Conservation (phyloP, 1,140 invertebrate genomes). For the Parapsyche elsis region DNA sequence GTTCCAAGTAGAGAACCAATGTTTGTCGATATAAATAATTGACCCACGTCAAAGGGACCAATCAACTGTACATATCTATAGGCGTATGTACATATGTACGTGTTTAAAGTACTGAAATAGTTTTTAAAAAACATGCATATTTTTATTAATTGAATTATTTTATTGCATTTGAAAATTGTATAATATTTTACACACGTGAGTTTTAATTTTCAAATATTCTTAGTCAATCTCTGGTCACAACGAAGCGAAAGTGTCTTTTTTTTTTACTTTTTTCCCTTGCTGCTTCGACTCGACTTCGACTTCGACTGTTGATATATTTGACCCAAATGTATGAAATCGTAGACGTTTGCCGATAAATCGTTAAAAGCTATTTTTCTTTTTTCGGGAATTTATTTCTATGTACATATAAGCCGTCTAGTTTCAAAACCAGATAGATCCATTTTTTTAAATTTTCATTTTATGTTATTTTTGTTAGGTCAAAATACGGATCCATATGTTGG, state of each 20-base stretch:
- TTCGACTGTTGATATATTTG: conserved; percentile 25
- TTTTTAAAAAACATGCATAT: not conserved
- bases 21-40: conserved; percentile 21
- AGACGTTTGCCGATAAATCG: conserved; percentile 29
- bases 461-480: too few relatives aligned
- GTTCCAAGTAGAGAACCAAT: not conserved
- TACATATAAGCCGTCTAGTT: too few relatives aligned
- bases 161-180: too few relatives aligned
- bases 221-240: not conserved
- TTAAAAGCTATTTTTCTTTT: conserved; percentile 25
- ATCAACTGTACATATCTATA: not conserved
- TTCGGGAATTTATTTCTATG: not conserved
- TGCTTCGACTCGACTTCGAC: not conserved
- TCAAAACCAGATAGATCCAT: too few relatives aligned
- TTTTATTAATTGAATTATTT: too few relatives aligned
- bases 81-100: not conserved
- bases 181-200: too few relatives aligned
- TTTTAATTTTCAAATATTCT: too few relatives aligned
- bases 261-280: conserved; percentile 4
- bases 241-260: not conserved
- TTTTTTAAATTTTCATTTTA: too few relatives aligned
- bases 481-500: too few relatives aligned
- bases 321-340: conserved; percentile 27
- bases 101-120: not conserved
- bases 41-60: conserved; percentile 17